Conservation (phyloP, 2,113 vertebrate species). For the Barnardius zonarius region DNA sequence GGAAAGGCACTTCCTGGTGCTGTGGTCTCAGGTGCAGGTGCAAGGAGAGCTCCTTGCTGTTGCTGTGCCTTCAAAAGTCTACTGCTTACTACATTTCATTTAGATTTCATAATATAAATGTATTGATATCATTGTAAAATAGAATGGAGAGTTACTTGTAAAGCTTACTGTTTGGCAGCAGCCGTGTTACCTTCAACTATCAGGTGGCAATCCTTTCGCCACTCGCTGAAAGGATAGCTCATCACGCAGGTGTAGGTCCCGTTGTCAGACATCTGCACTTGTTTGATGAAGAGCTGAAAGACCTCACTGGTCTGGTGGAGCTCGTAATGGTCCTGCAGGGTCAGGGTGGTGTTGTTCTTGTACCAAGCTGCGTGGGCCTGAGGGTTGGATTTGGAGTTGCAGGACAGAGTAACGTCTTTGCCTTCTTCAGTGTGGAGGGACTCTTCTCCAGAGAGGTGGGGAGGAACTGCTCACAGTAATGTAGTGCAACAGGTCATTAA, state of each 20-base stretch:
- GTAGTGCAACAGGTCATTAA: background rate
- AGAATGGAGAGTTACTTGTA: background rate
- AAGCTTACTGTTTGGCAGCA: background rate
- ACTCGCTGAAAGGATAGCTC: background rate
- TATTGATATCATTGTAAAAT: background rate
- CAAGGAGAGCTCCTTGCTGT: background rate
- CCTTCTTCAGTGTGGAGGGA: constrained; percentile 1
- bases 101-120: background rate
- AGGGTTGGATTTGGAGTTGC: constrained; percentile 75
- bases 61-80: background rate
- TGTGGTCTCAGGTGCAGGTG: background rate
- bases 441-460: constrained; percentile 53
- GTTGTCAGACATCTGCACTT: constrained; percentile 58
- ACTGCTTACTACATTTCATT: background rate
- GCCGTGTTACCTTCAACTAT: constrained; percentile 69
- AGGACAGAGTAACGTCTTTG: constrained; percentile 42
- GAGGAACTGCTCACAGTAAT: constrained; percentile 64
- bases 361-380: constrained; percentile 67
- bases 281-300: constrained; percentile 56
- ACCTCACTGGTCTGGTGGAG: constrained; percentile 59
- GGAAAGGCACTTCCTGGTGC: background rate
- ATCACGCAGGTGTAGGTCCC: constrained; percentile 72
- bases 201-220: constrained; percentile 64
- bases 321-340: constrained; percentile 35
- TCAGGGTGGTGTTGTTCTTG: constrained; percentile 17